Evolutionary conservation across 2,797 vertebrate species (phyloP).

Genomic region (Sebastes trivittatus): DNA sequence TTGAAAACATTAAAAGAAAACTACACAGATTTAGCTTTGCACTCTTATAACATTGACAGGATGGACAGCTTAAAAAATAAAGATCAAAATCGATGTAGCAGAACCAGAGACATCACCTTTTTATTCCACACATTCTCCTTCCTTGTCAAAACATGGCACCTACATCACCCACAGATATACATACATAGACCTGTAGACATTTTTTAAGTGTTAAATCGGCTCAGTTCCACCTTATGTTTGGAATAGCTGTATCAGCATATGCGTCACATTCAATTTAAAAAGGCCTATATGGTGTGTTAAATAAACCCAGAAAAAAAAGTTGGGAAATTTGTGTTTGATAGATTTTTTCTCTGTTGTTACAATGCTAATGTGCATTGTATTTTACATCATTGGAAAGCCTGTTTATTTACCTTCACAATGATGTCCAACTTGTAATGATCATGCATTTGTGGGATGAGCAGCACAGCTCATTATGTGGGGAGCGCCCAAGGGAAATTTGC

Average conservation of each 20-base stretch:
- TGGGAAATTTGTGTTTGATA: rapidly evolving
- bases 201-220: neutral
- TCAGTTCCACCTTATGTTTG: neutral
- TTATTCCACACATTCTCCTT: neutral
- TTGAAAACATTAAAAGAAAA: neutral
- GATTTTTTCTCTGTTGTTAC: too few species aligned
- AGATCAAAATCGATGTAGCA: neutral
- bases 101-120: neutral
- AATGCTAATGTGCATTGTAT: rapidly evolving
- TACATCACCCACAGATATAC: neutral
- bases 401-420: too few species aligned
- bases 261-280: neutral
- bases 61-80: neutral
- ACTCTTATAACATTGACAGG: neutral
- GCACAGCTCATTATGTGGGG: too few species aligned
- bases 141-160: neutral
- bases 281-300: neutral
- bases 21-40: neutral
- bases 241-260: neutral
- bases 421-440: too few species aligned
- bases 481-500: too few species aligned
- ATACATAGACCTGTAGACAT: neutral
- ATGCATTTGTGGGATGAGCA: too few species aligned
- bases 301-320: too few species aligned
- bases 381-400: rapidly evolving